Base-by-base conservation (phyloP, 1,140 invertebrate species). In the Panonychus citri region DNA sequence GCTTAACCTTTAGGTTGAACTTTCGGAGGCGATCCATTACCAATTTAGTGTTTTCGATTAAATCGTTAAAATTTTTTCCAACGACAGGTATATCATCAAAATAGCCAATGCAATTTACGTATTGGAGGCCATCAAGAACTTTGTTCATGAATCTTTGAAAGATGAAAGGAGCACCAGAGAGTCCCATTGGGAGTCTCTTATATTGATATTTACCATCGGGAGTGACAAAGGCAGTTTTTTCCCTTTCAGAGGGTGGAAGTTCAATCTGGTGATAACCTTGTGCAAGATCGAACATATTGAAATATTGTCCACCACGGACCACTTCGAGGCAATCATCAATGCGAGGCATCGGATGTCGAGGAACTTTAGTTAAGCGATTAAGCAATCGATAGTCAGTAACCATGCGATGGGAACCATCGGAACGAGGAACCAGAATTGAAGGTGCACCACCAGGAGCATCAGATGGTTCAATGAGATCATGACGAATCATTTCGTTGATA, bases 341-440 rank as follows among this genome's bases (percentile, higher is more conserved):
- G 8, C 62, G 51, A 1, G 71, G 72, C 5, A 77, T 58, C 59
- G 76, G 73, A 63, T 70, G 77, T 42, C 60, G 64, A 60, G 76
- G 71, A 54, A 64, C 62, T 0, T 66, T 63, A 0, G 66, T 74
- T 1, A 55, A 64, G 53, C 21, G 8, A 62, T 77, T 76, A 19
- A 77, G 51, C n/a, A 53, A 28, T 19, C 73, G 46, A 60, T 67
- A 76, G 60, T 76, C 71, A 0, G 74, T 57, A 59, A 30, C 27
- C 17, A 25, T 26, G 0, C 49, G 49, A n/a, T 24, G 17, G 17
- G 7, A 8, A 8, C 17, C 17, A 24, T 46, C 42, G 7, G n/a
- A 7, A 8, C 17, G 7, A 19, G n/a, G 42, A 46, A 46, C 42
- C 5, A 46, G 42, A 7, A 46, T 46, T 4, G 24, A 5, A 8